Evolutionary conservation across 1,140 invertebrate genomes (phyloP).

Genomic region (Anoplophora glabripennis): DNA sequence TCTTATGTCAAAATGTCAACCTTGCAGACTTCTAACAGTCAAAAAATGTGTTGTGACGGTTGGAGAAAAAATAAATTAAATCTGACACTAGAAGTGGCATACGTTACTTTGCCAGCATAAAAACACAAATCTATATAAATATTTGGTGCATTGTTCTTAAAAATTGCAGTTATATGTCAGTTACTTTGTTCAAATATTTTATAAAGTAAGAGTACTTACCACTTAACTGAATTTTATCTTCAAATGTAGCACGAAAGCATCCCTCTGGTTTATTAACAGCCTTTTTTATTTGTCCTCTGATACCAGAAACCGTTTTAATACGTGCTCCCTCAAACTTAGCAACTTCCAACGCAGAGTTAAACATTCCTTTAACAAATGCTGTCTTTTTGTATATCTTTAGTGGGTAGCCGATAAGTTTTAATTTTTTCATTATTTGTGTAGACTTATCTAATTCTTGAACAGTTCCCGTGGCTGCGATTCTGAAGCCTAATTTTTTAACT

Average conservation of each 20-base stretch:
- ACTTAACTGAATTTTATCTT: slow-evolving; percentile 92
- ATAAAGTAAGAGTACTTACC: slow-evolving; percentile 57
- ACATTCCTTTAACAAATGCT: slow-evolving; percentile 97
- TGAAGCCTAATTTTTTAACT: slow-evolving; percentile 73
- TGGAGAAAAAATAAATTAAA: too few relatives aligned
- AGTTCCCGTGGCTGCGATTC: slow-evolving; percentile 94
- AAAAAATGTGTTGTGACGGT: too few relatives aligned
- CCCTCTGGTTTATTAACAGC: slow-evolving; percentile 81
- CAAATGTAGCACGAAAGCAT: slow-evolving; percentile 93
- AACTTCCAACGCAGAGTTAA: slow-evolving; percentile 88
- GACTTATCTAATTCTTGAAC: slow-evolving; percentile 94
- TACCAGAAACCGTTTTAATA: slow-evolving; percentile 94
- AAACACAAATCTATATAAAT: too few relatives aligned
- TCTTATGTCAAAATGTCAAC: too few relatives aligned
- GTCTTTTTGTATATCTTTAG: slow-evolving; percentile 96
- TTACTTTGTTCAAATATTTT: too few relatives aligned
- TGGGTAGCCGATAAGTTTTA: slow-evolving; percentile 92
- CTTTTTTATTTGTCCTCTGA: slow-evolving; percentile 98
- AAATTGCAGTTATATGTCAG: too few relatives aligned
- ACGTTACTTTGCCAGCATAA: too few relatives aligned
- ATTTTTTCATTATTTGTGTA: slow-evolving; percentile 91
- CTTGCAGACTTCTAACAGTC: too few relatives aligned
- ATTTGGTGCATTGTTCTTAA: too few relatives aligned
- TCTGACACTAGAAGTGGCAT: too few relatives aligned
- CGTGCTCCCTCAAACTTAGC: slow-evolving; percentile 97